Percentiles rank a stretch among this genome's conserved stretches.
Conservation (phyloP, 1,140 invertebrate species). For the Chironomus tepperi region DNA sequence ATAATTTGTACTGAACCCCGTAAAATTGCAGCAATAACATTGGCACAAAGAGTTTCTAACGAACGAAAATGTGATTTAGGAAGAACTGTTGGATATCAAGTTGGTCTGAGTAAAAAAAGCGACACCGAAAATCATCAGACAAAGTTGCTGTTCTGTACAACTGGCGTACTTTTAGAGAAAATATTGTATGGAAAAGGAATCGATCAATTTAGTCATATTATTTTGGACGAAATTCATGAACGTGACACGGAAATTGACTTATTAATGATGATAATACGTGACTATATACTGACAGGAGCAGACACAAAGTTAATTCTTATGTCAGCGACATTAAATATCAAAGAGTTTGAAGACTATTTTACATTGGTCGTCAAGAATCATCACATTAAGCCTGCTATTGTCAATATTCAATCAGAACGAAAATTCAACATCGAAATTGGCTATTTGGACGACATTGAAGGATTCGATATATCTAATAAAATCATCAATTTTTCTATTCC, state of each 20-base stretch:
- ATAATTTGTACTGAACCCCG: conserved; percentile 88
- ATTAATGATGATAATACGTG: conserved; percentile 74
- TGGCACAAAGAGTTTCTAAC: conserved; percentile 72
- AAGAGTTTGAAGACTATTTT: conserved; percentile 67
- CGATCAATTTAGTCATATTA: conserved; percentile 76
- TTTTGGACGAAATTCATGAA: conserved; percentile 95
- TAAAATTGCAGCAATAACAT: conserved; percentile 78
- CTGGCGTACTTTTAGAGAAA: conserved; percentile 64
- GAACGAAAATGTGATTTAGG: conserved; percentile 75
- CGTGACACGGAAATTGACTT: conserved; percentile 89
- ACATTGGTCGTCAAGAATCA: conserved; percentile 40
- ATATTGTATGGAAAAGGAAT: conserved; percentile 58
- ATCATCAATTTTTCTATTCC: conserved; percentile 44
- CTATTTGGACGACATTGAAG: conserved; percentile 58
- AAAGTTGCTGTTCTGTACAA: conserved; percentile 78
- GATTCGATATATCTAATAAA: conserved; percentile 34
- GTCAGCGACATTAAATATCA: conserved; percentile 76
- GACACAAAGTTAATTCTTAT: conserved; percentile 73
- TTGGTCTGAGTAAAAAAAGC: conserved; percentile 34
- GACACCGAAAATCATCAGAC: conserved; percentile 49
- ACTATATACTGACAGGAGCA: conserved; percentile 62
- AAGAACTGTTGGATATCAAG: conserved; percentile 76
- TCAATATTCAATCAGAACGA: conserved; percentile 46
- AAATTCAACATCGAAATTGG: conserved; percentile 50
- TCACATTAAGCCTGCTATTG: conserved; percentile 43